Conservation (phyloP, 2,888 invertebrate species). For the Sericinus montela region DNA sequence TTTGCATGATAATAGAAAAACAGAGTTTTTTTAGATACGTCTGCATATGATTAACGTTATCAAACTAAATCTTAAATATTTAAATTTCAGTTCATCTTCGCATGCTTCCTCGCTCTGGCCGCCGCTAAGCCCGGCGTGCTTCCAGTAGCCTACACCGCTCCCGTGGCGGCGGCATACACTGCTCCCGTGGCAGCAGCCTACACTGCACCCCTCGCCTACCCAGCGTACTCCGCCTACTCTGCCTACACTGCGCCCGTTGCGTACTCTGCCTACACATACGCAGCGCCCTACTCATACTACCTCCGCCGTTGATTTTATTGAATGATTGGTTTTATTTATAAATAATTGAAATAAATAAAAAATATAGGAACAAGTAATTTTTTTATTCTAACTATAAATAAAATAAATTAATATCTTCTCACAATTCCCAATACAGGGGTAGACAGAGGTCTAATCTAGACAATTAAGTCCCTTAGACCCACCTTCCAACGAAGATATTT, state of each 20-base stretch:
- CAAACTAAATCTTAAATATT: not conserved
- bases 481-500: too few species aligned
- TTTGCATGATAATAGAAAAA: too few species aligned
- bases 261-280: conserved; percentile 33
- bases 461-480: too few species aligned
- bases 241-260: conserved; percentile 36
- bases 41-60: too few species aligned
- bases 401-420: too few species aligned
- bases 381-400: too few species aligned
- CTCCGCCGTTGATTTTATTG: conserved; percentile 14
- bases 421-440: too few species aligned
- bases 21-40: too few species aligned
- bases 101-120: conserved; percentile 68
- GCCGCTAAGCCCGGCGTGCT: conserved; percentile 55
- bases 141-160: conserved; percentile 27
- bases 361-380: too few species aligned
- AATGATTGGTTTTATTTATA: not conserved
- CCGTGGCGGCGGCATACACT: conserved; percentile 33
- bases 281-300: conserved; percentile 28
- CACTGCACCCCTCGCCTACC: conserved; percentile 44
- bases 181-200: conserved; percentile 33
- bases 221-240: conserved; percentile 40
- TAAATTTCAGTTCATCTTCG: conserved; percentile 52
- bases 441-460: too few species aligned
- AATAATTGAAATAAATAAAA: too few species aligned